Base-by-base conservation (phyloP, 2,888 invertebrate species). In the Yponomeuta malinellus region DNA sequence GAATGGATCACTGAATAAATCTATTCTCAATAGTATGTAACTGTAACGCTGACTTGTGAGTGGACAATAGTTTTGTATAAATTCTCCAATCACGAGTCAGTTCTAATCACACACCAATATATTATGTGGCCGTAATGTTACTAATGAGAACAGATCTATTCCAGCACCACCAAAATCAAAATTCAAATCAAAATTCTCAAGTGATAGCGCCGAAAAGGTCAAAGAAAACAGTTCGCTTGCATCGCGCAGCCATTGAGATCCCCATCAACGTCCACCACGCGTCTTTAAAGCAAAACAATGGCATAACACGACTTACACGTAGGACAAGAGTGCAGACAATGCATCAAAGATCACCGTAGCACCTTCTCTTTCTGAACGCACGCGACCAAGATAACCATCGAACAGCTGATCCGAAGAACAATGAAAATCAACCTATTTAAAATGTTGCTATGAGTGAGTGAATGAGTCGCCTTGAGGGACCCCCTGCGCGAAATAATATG, bases 391-490 rank as follows among this genome's bases (percentile, higher is more conserved):
- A 90, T 88, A 83, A 78, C 79, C 79, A 88, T 89, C 88, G 85
- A 90, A 85, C 91, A 91, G 90, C 90, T 90, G 90, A 88, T 89
- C 80, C 77, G 76, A 85, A 88, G 87, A 89, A 90, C 88, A 86
- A 89, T 87, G 85, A 86, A 89, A 87, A 63, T 63, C 63, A 37
- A 63, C 84, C 89, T 87, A 87, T 88, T 87, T 85, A 83, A 84
- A 33, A 83, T 78, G 83, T 82, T 81, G 80, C 85, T 86, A 85
- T 86, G 89, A 85, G 90, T 90, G 91, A 90, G 90, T 86, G 91
- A 92, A 90, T 88, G 78, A 76, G 73, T 64, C 79, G 83, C 89
- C 89, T 89, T 89, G 89, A 85, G 86, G 88, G 82, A 85, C 87
- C 52, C 86, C 89, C 89, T 88, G 87, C 84, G 89, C 89, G 86